Evolutionary conservation across 2,888 invertebrate species (phyloP), one percentile per base, ranked within the genome.

Genomic region (Cylindroiulus punctatus): DNA sequence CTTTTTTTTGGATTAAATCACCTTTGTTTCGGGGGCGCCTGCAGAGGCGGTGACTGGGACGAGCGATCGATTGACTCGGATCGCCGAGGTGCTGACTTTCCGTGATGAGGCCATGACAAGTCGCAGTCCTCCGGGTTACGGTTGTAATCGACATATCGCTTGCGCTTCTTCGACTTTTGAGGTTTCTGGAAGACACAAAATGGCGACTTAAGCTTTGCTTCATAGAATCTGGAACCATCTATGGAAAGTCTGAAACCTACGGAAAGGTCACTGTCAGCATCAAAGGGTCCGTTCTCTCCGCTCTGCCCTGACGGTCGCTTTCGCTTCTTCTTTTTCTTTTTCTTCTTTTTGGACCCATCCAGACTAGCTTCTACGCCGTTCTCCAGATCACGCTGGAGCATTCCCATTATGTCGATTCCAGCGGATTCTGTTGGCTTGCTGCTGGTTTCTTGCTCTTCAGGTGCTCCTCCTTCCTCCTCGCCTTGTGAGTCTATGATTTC

Each of bases 401-500:
- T 65, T 2, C 65, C 65, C 65, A 65, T 65, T 26, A 65, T 84
- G 22, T 85, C 44, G 65, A 85, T 32, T 19, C 47, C 47, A 4
- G 2, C 22, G 14, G 52, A 19, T 86, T 26, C 85, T 12, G 44
- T 26, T 36, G 40, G 42, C n/a, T 40, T 36, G 83, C 44, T 22
- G n/a, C 7, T 32, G 26, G 47, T 5, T 22, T 84, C 47, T 47
- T 47, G 8, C 19, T 47, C 44, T 44, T 32, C 86, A 7, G 44
- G 19, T 12, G 40, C 84, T 57, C 36, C 84, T 30, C 47, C 65
- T 19, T 32, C 86, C 17, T 47, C 84, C 36, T 88, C 88, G 14
- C 32, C 88, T 22, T 86, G 87, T 17, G 88, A 88, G 83, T 88
- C 88, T 52, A 88, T 82, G 84, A 88, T 88, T 82, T 88, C 88